Percentiles rank a stretch among this genome's conserved stretches.
These are phyloP conservation scores for Sandelia bainsii DNA, from an alignment of 2,797 vertebrate species.

Conservation along the genomic window DNA sequence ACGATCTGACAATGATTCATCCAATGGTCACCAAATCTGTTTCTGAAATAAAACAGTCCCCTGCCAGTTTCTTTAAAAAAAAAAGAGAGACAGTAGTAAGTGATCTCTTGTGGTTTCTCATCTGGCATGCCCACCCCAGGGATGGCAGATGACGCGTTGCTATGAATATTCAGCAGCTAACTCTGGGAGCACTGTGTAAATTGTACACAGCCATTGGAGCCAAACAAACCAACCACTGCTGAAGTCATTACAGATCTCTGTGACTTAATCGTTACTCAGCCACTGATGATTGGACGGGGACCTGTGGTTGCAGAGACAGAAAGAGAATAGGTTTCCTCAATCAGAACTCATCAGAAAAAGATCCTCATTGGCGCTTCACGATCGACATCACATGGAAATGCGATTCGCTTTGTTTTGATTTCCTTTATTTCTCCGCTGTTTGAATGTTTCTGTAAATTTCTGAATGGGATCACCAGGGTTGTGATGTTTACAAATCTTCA, in stretches of 20 bases:
- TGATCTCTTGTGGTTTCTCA: conserved; percentile 65
- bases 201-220: conserved; percentile 63
- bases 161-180: conserved; percentile 79
- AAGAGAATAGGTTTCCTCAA: conserved; percentile 36
- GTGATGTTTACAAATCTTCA: conserved; percentile 30
- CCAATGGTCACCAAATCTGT: conserved; percentile 45
- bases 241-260: conserved; percentile 65
- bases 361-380: conserved; percentile 19
- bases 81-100: conserved; percentile 46
- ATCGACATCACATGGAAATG: conserved; percentile 56
- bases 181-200: conserved; percentile 60
- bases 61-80: conserved; percentile 10
- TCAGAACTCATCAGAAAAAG: conserved; percentile 48
- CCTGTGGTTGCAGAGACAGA: conserved; percentile 45
- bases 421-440: conserved; percentile 23
- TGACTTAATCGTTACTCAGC: conserved; percentile 56
- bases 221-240: conserved; percentile 64
- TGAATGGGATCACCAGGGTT: conserved; percentile 6
- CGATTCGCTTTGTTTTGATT: conserved; percentile 50
- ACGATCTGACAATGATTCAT: conserved; percentile 57
- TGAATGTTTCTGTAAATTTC: conserved; percentile 23
- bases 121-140: conserved; percentile 58
- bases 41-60: conserved; percentile 31
- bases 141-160: conserved; percentile 49
- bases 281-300: conserved; percentile 56